These are phyloP conservation scores for Rousettus madagascariensis DNA, from an alignment of 2,797 vertebrate genomes.

Conservation along the genomic window DNA sequence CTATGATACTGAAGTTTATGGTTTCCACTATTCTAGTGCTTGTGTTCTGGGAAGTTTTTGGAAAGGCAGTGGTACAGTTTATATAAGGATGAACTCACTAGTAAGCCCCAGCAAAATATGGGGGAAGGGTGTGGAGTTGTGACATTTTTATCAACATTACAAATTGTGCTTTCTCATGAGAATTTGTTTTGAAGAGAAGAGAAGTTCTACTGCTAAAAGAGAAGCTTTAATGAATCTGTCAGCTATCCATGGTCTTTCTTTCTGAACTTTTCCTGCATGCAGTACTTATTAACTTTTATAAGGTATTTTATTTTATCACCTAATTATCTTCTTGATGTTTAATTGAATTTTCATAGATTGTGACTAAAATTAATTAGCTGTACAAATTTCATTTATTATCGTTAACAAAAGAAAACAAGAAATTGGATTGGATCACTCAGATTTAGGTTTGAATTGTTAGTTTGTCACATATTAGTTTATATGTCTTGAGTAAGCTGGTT, in stretches of 20 bases:
- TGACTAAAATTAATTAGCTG: neutral
- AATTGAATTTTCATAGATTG: neutral
- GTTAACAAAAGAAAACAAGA: neutral
- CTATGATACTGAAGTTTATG: neutral
- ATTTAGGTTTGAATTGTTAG: neutral
- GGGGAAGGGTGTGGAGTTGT: neutral
- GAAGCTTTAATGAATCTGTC: neutral
- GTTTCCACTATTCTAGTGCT: neutral
- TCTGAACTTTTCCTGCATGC: neutral
- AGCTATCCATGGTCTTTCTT: neutral
- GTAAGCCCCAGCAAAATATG: neutral
- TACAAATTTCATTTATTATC: neutral
- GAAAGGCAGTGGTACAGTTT: neutral
- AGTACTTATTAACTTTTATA: neutral
- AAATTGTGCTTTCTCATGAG: neutral
- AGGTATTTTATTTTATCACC: neutral
- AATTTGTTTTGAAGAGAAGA: neutral
- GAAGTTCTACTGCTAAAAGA: neutral
- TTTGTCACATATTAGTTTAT: neutral
- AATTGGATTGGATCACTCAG: neutral
- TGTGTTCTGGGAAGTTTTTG: neutral
- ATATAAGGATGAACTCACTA: neutral
- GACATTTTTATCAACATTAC: neutral
- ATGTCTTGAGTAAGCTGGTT: neutral
- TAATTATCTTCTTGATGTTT: neutral